A percentile compares a stretch with the other conserved stretches of the same genome.
Evolutionary conservation across 2,888 invertebrate species (phyloP).

Genomic region (Chrysodeixis includens): DNA sequence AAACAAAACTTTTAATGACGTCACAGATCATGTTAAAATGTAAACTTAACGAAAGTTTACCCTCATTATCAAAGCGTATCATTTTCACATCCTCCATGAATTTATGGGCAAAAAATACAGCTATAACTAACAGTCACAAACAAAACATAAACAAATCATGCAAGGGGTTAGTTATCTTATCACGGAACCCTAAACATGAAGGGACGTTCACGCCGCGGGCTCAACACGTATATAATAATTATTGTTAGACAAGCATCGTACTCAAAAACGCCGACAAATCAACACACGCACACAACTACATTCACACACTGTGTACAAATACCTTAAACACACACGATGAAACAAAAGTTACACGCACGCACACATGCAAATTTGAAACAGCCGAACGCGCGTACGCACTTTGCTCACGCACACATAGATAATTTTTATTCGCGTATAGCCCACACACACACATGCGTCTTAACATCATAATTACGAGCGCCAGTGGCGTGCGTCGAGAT

Average conservation of each 20-base stretch:
- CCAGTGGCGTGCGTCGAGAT: constrained; percentile 87
- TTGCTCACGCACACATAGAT: constrained; percentile 57
- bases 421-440: constrained; percentile 73
- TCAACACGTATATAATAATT: constrained; percentile 87
- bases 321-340: constrained; percentile 19
- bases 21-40: not conserved
- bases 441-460: constrained; percentile 65
- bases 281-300: constrained; percentile 62
- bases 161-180: constrained; percentile 58
- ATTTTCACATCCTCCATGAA: constrained; percentile 30
- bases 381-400: constrained; percentile 58
- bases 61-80: constrained; percentile 16
- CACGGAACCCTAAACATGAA: constrained; percentile 57
- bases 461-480: constrained; percentile 86
- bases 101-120: constrained; percentile 36
- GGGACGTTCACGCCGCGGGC: constrained; percentile 72
- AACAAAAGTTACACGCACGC: constrained; percentile 22
- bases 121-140: constrained; percentile 48
- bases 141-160: constrained; percentile 56
- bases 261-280: constrained; percentile 85
- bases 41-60: not conserved
- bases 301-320: constrained; percentile 43
- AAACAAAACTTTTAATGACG: constrained; percentile 6
- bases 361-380: constrained; percentile 23
- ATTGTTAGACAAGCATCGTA: constrained; percentile 83